Conservation (phyloP, 2,888 invertebrate species). For the Dryomyza anilis region DNA sequence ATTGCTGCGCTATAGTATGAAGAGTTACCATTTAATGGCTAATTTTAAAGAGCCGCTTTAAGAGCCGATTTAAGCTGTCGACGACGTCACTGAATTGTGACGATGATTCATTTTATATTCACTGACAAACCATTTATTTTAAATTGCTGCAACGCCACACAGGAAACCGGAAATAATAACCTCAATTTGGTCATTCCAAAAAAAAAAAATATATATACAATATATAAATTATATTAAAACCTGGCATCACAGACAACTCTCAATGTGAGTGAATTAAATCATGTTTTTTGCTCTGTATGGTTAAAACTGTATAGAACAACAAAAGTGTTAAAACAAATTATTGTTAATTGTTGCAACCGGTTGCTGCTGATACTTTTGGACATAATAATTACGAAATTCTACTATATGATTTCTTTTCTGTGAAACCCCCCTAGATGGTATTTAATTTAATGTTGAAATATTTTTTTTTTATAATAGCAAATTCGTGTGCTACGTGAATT, state of each 20-base stretch:
- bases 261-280: not conserved
- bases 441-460: too few species aligned
- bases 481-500: too few species aligned
- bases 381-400: too few species aligned
- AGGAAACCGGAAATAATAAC: conserved; percentile 35
- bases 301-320: not conserved
- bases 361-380: not conserved
- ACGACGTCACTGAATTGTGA: not conserved
- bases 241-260: not conserved
- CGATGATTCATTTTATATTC: conserved; percentile 8
- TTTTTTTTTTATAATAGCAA: too few species aligned
- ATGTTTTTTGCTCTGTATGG: not conserved
- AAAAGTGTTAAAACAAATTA: conserved; percentile 9
- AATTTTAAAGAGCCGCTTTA: too few species aligned
- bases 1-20: not conserved
- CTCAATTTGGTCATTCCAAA: conserved; percentile 25
- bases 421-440: too few species aligned
- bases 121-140: conserved; percentile 19
- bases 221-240: not conserved
- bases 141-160: conserved; percentile 20
- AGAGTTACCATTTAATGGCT: not conserved
- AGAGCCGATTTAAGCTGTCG: not conserved
- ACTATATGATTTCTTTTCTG: too few species aligned
- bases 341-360: conserved; percentile 8
- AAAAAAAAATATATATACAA: too few species aligned